These are phyloP conservation scores for Gandaritis pyraliata DNA, from an alignment of 2,888 invertebrate species.

Conservation along the genomic window DNA sequence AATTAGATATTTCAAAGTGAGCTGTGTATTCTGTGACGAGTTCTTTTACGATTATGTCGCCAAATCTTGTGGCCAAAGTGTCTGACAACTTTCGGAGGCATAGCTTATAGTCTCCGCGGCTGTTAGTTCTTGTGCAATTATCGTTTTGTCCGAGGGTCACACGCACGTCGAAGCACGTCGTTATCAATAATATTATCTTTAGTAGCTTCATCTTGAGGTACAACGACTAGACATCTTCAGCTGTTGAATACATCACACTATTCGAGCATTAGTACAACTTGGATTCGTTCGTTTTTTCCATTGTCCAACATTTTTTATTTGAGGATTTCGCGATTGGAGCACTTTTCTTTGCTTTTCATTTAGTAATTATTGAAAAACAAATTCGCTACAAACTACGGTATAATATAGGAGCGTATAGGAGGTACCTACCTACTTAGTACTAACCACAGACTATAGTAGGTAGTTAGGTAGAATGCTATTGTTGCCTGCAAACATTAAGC, in stretches of 20 bases:
- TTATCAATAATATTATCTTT: constrained; percentile 68
- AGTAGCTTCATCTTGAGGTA: constrained; percentile 72
- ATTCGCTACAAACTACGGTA: too few relatives aligned
- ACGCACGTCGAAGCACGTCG: constrained; percentile 54
- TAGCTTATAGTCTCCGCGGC: constrained; percentile 68
- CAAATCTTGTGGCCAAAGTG: constrained; percentile 67
- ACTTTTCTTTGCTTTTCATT: neutral
- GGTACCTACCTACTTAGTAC: too few relatives aligned
- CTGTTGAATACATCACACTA: neutral
- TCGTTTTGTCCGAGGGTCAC: constrained; percentile 65
- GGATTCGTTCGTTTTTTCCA: neutral
- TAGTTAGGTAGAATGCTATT: too few relatives aligned
- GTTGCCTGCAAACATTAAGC: too few relatives aligned
- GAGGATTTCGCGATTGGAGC: too few relatives aligned
- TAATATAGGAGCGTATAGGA: too few relatives aligned
- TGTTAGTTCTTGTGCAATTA: constrained; percentile 68
- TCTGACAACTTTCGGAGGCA: constrained; percentile 69
- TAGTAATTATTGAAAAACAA: neutral
- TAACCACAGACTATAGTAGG: too few relatives aligned
- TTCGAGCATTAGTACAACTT: constrained; percentile 6
- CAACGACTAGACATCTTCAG: constrained; percentile 61
- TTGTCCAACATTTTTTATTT: neutral
- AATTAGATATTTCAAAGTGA: constrained; percentile 69
- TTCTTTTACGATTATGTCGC: constrained; percentile 72
- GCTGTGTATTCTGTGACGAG: constrained; percentile 73